These are phyloP conservation scores for Atopsyche davidsoni DNA, from an alignment of 1,140 invertebrate genomes.

Conservation along the genomic window DNA sequence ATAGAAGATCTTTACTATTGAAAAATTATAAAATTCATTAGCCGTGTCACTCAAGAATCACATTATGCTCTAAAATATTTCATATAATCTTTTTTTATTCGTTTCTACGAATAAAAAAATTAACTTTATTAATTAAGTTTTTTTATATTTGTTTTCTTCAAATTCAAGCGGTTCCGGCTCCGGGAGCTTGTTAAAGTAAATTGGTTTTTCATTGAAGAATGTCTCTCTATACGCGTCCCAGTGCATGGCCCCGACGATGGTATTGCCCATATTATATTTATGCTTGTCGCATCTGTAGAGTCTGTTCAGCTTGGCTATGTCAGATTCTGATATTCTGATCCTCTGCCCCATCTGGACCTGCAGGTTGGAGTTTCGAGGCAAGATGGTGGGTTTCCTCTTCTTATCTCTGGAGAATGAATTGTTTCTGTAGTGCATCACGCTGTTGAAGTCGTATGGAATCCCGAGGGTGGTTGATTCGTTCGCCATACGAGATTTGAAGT, in stretches of 20 bases:
- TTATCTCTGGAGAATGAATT: conserved; percentile 29
- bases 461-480: conserved; percentile 33
- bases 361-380: conserved; percentile 14
- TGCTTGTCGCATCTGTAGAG: conserved; percentile 26
- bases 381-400: conserved; percentile 23
- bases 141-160: conserved; percentile 28
- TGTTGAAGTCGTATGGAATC: conserved; percentile 60
- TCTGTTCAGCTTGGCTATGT: conserved; percentile 28
- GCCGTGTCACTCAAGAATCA: no score
- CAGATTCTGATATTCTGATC: conserved; percentile 24
- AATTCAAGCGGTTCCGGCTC: conserved; percentile 27
- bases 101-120: no score
- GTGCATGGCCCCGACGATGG: conserved; percentile 22
- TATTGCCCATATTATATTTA: conserved; percentile 24
- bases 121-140: no score
- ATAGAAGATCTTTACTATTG: no score
- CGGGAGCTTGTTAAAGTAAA: conserved; percentile 28
- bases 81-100: no score
- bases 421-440: conserved; percentile 66
- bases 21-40: no score
- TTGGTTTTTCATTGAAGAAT: conserved; percentile 25
- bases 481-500: conserved; percentile 24
- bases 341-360: conserved; percentile 26
- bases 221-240: conserved; percentile 26
- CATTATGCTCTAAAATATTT: no score